Percentiles rank a stretch among this genome's conserved stretches.
Evolutionary conservation across 2,113 vertebrate species (phyloP).

Genomic region (Plecotus auritus): DNA sequence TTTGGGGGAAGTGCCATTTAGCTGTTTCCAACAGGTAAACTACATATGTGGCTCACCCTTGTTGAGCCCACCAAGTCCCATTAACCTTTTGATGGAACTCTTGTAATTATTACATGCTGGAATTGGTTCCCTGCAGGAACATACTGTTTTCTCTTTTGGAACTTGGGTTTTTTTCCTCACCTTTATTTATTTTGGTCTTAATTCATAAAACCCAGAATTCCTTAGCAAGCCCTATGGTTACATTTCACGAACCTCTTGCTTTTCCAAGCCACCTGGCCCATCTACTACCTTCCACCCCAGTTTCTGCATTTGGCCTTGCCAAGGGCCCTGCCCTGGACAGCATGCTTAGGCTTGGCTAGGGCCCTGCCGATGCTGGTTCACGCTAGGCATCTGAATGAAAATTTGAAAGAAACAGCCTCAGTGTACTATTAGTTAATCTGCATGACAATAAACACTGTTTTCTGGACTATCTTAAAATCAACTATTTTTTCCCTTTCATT

Average conservation of each 20-base stretch:
- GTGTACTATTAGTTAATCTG: not conserved
- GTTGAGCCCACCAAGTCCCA: too few relatives aligned
- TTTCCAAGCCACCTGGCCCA: not conserved
- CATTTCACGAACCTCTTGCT: not conserved
- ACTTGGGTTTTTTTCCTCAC: not conserved
- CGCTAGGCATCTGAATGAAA: not conserved
- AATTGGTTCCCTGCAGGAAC: too few relatives aligned
- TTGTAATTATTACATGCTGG: too few relatives aligned
- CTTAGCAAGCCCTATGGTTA: not conserved
- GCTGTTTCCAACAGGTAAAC: too few relatives aligned
- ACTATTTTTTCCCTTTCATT: not conserved
- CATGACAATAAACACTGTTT: not conserved
- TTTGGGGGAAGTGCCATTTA: too few relatives aligned
- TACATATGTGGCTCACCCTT: too few relatives aligned
- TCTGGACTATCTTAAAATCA: not conserved
- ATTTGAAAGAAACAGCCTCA: not conserved
- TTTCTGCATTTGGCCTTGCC: not conserved
- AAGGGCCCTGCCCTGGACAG: not conserved
- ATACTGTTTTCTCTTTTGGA: not conserved
- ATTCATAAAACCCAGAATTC: not conserved
- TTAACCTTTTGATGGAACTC: too few relatives aligned
- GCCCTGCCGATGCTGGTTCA: not conserved
- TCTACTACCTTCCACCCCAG: rapidly evolving
- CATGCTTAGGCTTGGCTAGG: not conserved
- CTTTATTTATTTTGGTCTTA: not conserved